phyloP scores from a whole-genome alignment of 2,888 invertebrate species.

The Ctenicera cuprea region DNA sequence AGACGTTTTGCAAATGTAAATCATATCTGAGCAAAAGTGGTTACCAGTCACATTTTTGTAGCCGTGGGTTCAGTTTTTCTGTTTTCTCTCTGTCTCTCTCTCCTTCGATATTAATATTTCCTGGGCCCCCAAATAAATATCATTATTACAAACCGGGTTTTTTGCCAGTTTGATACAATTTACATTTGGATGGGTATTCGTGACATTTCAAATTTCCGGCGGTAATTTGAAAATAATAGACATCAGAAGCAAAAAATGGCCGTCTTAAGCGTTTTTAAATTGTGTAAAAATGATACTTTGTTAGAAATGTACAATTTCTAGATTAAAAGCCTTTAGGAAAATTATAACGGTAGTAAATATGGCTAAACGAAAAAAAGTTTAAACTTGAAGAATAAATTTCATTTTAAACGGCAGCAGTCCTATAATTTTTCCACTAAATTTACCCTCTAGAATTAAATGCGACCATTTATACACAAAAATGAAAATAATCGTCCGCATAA shows the following conservation, averaged over 20 bases:
- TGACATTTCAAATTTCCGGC: constrained; percentile 36
- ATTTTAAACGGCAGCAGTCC: constrained; percentile 43
- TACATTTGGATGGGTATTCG: constrained; percentile 22
- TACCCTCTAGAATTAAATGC: constrained; percentile 24
- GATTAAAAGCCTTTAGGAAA: constrained; percentile 43
- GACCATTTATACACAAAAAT: constrained; percentile 23
- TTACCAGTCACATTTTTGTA: background rate
- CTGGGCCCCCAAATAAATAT: background rate
- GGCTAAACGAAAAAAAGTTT: constrained; percentile 8
- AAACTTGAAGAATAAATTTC: constrained; percentile 33
- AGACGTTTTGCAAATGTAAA: constrained; percentile 29
- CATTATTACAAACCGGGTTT: background rate
- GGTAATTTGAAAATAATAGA: constrained; percentile 50
- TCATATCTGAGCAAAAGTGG: constrained; percentile 14
- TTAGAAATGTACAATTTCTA: constrained; percentile 43
- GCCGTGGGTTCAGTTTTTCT: background rate
- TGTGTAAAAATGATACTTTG: constrained; percentile 37
- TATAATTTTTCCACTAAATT: constrained; percentile 25
- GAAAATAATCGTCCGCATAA: constrained; percentile 20
- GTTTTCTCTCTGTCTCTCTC: no score
- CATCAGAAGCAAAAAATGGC: constrained; percentile 29
- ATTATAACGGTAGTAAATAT: constrained; percentile 47
- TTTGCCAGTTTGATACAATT: background rate
- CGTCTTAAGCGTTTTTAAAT: constrained; percentile 49
- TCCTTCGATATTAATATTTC: background rate